Percentiles rank a stretch among this genome's conserved stretches.
Evolutionary conservation across 92 coral and sea anemone species (phyloP).

Genomic region (Galaxea fascicularis): DNA sequence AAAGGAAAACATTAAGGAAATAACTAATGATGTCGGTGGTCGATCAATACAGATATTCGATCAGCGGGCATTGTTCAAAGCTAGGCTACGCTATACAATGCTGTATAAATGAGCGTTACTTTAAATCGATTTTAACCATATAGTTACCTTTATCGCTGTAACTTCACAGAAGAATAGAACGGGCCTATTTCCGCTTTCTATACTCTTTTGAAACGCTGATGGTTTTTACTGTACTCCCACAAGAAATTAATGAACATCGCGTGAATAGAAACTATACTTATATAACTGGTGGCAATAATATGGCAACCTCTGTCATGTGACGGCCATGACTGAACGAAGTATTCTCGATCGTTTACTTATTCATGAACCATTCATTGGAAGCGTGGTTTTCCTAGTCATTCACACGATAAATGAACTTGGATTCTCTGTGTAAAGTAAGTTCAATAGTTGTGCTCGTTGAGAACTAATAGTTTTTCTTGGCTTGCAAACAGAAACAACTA

Average conservation of each 20-base stretch:
- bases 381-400: constrained; percentile 15
- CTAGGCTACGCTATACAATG: no score
- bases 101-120: neutral
- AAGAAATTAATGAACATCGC: neutral
- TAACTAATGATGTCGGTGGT: no score
- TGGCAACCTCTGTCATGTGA: neutral
- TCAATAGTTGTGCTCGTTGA: no score
- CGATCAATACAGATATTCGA: no score
- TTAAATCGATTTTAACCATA: neutral
- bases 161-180: neutral
- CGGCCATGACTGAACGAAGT: neutral
- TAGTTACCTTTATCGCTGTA: neutral
- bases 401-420: neutral
- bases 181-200: neutral
- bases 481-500: no score
- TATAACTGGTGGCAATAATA: neutral
- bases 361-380: constrained; percentile 28
- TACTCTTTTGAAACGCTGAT: neutral
- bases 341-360: neutral
- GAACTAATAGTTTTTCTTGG: no score
- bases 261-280: neutral
- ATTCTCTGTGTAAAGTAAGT: neutral
- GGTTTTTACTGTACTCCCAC: constrained; percentile 14
- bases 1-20: no score
- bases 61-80: no score